Evolutionary conservation across 2,888 invertebrate genomes (phyloP), one percentile per base, ranked within the genome.

Genomic region (Nasonia oneida): DNA sequence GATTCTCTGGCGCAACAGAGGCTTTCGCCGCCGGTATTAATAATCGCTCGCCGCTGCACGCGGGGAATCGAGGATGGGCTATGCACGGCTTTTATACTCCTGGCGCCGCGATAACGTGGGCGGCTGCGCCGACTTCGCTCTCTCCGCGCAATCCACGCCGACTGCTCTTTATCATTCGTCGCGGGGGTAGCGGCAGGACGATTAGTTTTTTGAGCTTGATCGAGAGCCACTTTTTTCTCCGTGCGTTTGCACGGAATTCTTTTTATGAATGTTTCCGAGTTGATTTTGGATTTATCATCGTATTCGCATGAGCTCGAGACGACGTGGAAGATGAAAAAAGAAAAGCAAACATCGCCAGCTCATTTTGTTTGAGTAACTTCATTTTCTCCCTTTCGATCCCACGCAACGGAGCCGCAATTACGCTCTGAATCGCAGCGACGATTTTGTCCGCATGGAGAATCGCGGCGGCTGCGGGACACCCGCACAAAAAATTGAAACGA

Each of bases 101-200:
- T 61, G 84, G 86, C 86, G 83, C 82, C 77, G 57, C 61, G 83
- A 86, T 86, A 77, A 86, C 77, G 86, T 86, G 86, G 86, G 86
- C 86, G 86, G 86, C 79, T 14, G n/a, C 50, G 39, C 5, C 37
- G 12, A 1, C 3, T 33, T 67, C 15, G 14, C 29, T 29, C 29
- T 29, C 33, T 29, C 67, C 8, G 2, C 12, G 47, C 47, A 64
- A 4, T 37, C 37, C 37, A 37, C 12, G 14, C 67, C 33, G 29
- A 29, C 67, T 23, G 12, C 29, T 67, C 70, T 83, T 75, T 82
- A 83, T 86, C 85, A 86, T 79, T 79, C 74, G 67, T 23, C 61
- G 39, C 50, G 76, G 42, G 61, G 23, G 61, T 23, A 33, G 33
- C 33, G 2, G 23, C 50, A 67, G 64, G 18, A n/a, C 83, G 77